Base-by-base conservation (phyloP, 1,140 invertebrate genomes). In the Colletes latitarsis region DNA sequence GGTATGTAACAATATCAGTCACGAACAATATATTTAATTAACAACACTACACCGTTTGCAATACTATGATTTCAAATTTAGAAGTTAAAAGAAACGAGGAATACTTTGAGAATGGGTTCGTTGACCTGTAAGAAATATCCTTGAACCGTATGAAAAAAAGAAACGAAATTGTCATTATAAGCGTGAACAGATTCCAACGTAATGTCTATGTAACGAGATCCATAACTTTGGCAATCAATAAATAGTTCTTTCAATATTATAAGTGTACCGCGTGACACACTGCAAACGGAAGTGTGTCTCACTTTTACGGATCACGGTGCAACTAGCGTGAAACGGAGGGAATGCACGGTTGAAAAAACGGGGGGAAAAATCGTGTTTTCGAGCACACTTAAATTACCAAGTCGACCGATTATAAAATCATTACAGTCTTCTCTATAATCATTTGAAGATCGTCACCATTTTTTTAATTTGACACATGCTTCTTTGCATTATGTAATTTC, bases 271-370 rank as follows among this genome's bases (percentile, higher is more conserved):
- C 17, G 17, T 10, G 15, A 10, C 41, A 15, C 30, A 52, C 15
- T 6, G 14, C 15, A 39, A 14, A 14, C 53, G 62, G 21, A 67
- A 75, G 52, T 75, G n/a, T 80, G 71, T 19, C 53, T 57, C 52
- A 46, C 17, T 58, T 39, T 39, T 21, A 17, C 39, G 66, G 63
- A 75, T 46, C 62, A 15, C n/a, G 62, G 43, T 58, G 62, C 62
- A 64, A 39, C 53, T 15, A 80, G 71, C 77, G 77, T 80, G 53
- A 75, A 80, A 75, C 4, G 43, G 73, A 75, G 30, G 66, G 52
- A 66, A 66, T 19, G 15, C 15, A 53, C 21, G n/a, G 12, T 21
- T 49, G 58, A 43, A 73, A 72, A 64, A 67, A 14, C 19, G 4
- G 17, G 10, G 39, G 14, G 21, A 30, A 62, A 17, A 77, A 10